Percentiles rank a stretch among this genome's conserved stretches.
These are phyloP conservation scores for Urophycis tenuis DNA, from an alignment of 2,797 vertebrate genomes.

Conservation along the genomic window DNA sequence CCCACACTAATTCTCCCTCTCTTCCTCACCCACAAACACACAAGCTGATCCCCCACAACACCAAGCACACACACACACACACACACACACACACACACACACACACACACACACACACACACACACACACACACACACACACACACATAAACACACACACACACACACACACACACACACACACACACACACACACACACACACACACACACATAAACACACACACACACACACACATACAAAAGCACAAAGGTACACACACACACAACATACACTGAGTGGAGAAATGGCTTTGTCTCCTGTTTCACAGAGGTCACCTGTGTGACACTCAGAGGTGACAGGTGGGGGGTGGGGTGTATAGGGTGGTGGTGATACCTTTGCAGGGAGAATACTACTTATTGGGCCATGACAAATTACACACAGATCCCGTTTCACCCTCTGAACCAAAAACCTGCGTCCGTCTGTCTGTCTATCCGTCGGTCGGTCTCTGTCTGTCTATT, in stretches of 20 bases:
- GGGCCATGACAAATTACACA: slow-evolving; percentile 47
- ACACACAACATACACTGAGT: too few relatives aligned
- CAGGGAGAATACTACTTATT: slow-evolving; percentile 34
- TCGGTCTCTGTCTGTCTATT: neutral
- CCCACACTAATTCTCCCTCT: slow-evolving; percentile 2
- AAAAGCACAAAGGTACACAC: slow-evolving; percentile 27
- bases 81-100: slow-evolving; percentile 15
- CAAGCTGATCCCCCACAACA: slow-evolving; percentile 17
- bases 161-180: slow-evolving; percentile 18
- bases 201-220: slow-evolving; percentile 24
- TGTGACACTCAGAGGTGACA: slow-evolving; percentile 52
- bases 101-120: slow-evolving; percentile 19
- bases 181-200: slow-evolving; percentile 6
- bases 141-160: slow-evolving; percentile 21
- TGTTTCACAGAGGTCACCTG: slow-evolving; percentile 63
- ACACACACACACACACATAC: slow-evolving; percentile 15
- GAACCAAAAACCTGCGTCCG: slow-evolving; percentile 11
- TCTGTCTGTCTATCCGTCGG: neutral
- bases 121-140: slow-evolving; percentile 20
- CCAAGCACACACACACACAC: slow-evolving; percentile 17
- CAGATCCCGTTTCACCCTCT: slow-evolving; percentile 54
- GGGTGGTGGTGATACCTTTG: slow-evolving; percentile 44
- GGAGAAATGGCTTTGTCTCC: slow-evolving; percentile 50
- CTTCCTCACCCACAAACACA: neutral
- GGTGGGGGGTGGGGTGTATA: neutral